Base-by-base conservation (phyloP, 2,888 invertebrate genomes). In the Sesia bembeciformis region DNA sequence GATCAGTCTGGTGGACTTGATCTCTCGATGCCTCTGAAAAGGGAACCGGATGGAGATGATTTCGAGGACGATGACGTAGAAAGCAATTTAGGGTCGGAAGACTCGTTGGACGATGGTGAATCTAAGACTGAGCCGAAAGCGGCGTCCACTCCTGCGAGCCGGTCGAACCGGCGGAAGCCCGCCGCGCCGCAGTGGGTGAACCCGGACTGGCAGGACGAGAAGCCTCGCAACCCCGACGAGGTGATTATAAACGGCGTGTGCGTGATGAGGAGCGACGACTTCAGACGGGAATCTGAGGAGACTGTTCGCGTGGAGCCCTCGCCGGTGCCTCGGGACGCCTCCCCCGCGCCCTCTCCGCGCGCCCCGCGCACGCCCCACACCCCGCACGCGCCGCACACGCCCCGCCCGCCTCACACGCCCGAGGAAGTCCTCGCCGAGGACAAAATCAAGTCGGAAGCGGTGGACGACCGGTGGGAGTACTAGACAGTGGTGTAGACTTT, bases 141-240 rank as follows among this genome's bases (percentile, higher is more conserved):
- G 67, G 70, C 87, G 60, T 84, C 90, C 53, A 87, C 90, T 49
- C 89, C 91, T 49, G 76, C 81, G 50, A 76, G 75, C 40, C 80
- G 90, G 39, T 88, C 90, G 39, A 95, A 94, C 55, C 89, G 97
- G 60, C 92, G 98, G 70, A 98, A 98, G 89, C 97, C 98, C 1
- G 97, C 97, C 1, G 97, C 98, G 54, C 98, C 98, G 3, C 98
- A 98, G 84, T 98, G 98, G 97, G 97, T 98, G 4, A 98, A 98
- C 81, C 98, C 98, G 4, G 96, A 96, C 67, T 96, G 96, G 95
- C 95, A 95, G 72, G 95, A 95, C 72, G 92, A 91, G 63, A 90
- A 91, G 63, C 89, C 90, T 23, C 81, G 90, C 51, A 85, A 78
- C 71, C 88, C 82, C 60, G 94, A 94, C 69, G 96, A 96, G 74